A percentile compares a stretch with the other conserved stretches of the same genome.
phyloP scores from a whole-genome alignment of 2,888 invertebrate species.

The Torymus aiolomorphi region DNA sequence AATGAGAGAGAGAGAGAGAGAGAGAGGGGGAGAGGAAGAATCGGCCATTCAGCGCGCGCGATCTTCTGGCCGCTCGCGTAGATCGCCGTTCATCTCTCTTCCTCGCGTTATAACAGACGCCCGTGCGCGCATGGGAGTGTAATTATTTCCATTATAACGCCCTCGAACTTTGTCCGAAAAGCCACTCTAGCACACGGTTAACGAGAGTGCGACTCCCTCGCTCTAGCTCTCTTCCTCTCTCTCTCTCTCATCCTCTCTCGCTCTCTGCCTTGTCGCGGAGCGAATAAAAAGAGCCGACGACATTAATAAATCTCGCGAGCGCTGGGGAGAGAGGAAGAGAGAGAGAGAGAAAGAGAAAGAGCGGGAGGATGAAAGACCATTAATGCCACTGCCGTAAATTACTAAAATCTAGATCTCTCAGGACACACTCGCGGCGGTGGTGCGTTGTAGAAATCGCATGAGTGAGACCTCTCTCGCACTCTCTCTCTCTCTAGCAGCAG shows the following conservation, averaged over 20 bases:
- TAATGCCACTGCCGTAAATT: constrained; percentile 50
- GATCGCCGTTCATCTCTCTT: neutral
- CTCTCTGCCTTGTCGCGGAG: neutral
- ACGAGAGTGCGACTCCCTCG: constrained; percentile 21
- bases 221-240: neutral
- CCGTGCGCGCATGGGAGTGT: neutral
- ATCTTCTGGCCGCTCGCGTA: too few species aligned
- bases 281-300: constrained; percentile 34
- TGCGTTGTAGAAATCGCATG: constrained; percentile 17
- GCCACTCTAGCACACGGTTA: constrained; percentile 3
- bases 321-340: neutral
- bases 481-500: constrained; percentile 19
- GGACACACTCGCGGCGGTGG: constrained; percentile 10
- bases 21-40: neutral
- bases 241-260: too few species aligned
- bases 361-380: constrained; percentile 22
- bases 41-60: neutral
- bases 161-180: constrained; percentile 29
- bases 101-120: constrained; percentile 7
- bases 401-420: constrained; percentile 53
- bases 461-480: constrained; percentile 15
- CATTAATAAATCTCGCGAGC: constrained; percentile 47
- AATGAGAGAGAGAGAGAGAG: too few species aligned
- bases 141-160: constrained; percentile 22
- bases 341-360: neutral